Conservation (phyloP, 2,888 invertebrate genomes). For the Allolobophora icterica region DNA sequence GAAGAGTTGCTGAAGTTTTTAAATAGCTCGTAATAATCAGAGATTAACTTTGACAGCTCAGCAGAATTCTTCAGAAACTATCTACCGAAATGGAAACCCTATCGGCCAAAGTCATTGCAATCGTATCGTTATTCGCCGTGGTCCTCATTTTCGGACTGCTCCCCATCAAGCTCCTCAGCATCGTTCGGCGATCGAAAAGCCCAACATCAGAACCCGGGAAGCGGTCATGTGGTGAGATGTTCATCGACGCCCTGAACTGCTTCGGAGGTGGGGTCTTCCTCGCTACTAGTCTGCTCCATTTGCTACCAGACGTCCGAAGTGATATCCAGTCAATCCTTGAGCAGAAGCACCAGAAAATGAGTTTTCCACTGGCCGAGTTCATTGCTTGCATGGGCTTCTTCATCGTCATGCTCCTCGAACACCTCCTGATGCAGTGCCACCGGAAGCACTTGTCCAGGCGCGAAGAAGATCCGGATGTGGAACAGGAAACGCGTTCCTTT, state of each 20-base stretch:
- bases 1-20: no score
- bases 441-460: neutral
- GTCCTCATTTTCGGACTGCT: constrained; percentile 25
- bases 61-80: neutral
- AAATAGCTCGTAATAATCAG: no score
- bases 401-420: constrained; percentile 52
- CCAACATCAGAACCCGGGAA: neutral
- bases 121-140: neutral
- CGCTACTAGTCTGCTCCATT: constrained; percentile 62
- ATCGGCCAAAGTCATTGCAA: neutral
- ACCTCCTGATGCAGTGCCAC: constrained; percentile 18
- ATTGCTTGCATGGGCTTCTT: constrained; percentile 59
- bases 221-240: neutral
- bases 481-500: constrained; percentile 11
- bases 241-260: constrained; percentile 50
- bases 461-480: neutral
- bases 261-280: constrained; percentile 65
- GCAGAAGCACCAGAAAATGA: constrained; percentile 50
- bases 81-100: constrained; percentile 23
- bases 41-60: neutral
- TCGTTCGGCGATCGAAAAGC: neutral
- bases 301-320: constrained; percentile 60
- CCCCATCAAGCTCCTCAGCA: constrained; percentile 4
- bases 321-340: constrained; percentile 47
- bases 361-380: constrained; percentile 59